These are phyloP conservation scores for Riparia riparia DNA, from an alignment of 2,113 vertebrate species.

Conservation along the genomic window DNA sequence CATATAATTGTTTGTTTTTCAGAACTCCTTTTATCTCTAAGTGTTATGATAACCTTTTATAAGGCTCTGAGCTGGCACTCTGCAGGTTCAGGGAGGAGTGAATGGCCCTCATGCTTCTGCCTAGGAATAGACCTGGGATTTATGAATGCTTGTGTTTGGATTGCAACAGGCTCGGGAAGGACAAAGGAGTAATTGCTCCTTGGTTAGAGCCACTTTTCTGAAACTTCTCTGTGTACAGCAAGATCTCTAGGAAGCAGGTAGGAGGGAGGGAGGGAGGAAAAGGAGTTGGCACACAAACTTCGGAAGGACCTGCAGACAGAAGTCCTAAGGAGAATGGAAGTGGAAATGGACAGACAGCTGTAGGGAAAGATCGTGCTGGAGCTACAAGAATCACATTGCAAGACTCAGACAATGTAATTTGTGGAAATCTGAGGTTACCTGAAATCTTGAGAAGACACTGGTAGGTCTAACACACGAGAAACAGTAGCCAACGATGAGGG, in stretches of 20 bases:
- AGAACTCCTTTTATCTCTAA: not conserved
- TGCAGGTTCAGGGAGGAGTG: not conserved
- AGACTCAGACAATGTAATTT: not conserved
- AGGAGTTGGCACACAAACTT: not conserved
- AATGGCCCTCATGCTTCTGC: not conserved
- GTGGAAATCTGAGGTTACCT: not conserved
- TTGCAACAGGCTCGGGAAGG: not conserved
- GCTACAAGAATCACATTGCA: not conserved
- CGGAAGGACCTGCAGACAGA: not conserved
- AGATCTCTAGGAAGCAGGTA: not conserved
- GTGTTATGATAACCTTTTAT: not conserved
- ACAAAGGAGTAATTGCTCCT: not conserved
- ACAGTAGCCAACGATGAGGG: not conserved
- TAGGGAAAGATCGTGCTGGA: not conserved
- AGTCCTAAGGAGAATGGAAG: not conserved
- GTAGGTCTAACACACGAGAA: not conserved
- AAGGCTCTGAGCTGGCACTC: not conserved
- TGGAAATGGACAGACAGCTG: not conserved
- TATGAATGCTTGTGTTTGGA: not conserved
- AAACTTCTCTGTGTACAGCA: not conserved
- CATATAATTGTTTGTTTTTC: not conserved
- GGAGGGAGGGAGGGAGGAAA: not conserved
- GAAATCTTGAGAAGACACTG: not conserved
- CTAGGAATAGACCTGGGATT: not conserved
- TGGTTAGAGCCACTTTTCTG: not conserved